Base-by-base conservation (phyloP, 2,797 vertebrate species). In the Hydrocynus forskahlii region DNA sequence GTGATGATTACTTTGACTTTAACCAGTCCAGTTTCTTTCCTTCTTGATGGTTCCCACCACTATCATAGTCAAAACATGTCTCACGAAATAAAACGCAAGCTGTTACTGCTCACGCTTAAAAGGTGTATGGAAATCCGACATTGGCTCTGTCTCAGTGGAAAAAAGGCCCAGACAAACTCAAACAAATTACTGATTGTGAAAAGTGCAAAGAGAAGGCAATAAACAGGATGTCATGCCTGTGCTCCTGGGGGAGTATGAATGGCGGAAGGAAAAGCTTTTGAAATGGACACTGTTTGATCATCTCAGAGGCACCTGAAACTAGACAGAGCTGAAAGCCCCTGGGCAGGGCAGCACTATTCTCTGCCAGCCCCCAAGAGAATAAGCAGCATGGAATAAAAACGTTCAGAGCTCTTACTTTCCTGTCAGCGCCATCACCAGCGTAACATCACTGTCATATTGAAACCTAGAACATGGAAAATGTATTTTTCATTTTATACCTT, bases 171-270 rank as follows among this genome's bases (percentile, higher is more conserved):
- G 76, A 81, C 70, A 75, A 78, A 62, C 64, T 83, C 54, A 68
- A 86, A 83, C 77, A 83, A 74, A 80, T 87, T 72, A 81, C 75
- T 82, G 77, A 86, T 83, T 57, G 82, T 80, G 43, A 87, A 85
- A 86, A 79, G 82, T 78, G 72, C 23, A 81, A 83, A 73, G 75
- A 73, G 62, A 72, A 75, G 67, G 68, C 35, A 62, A 81, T 86
- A 87, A 88, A 85, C 79, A 85, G 54, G 54, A 50, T 88, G 85
- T 85, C 82, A 84, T 67, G 48, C 19, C 54, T 83, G 52, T 76
- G 64, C 75, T 80, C 66, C 76, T 69, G 25, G 50, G 76, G 75
- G 70, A 83, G 68, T 82, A 80, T 80, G 75, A 67, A 85, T 82
- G 68, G 72, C 64, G 52, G 67, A 62, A 77, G 81, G 69, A 82